Evolutionary conservation across 2,797 vertebrate genomes (phyloP).

Genomic region (Pseudochromis fuscus): DNA sequence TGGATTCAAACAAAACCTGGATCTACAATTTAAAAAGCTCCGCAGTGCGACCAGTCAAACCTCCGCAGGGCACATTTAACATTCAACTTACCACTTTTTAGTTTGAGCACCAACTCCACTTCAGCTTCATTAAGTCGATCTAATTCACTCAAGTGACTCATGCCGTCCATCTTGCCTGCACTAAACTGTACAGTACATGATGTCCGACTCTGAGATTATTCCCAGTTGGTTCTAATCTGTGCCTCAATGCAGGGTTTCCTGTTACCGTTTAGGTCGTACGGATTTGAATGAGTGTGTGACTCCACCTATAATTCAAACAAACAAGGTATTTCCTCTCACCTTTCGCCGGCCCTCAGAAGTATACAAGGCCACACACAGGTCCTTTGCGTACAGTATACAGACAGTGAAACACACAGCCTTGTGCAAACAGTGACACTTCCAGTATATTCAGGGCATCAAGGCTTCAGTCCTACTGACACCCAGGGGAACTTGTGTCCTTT

Average conservation of each 20-base stretch:
- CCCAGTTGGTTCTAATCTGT: constrained; percentile 25
- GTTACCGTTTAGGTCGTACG: constrained; percentile 1
- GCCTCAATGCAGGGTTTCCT: constrained; percentile 35
- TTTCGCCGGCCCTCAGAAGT: constrained; percentile 13
- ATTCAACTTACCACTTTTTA: neutral
- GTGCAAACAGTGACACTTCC: constrained; percentile 60
- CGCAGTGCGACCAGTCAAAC: too few species aligned
- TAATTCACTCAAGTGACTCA: constrained; percentile 23
- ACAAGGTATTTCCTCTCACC: constrained; percentile 4
- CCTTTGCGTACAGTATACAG: constrained; percentile 8
- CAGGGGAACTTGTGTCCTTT: constrained; percentile 82
- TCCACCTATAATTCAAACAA: too few species aligned
- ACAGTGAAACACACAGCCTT: constrained; percentile 23
- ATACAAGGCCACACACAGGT: neutral
- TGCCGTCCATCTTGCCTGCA: neutral
- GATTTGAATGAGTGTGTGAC: too few species aligned
- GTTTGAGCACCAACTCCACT: neutral
- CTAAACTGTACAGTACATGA: neutral
- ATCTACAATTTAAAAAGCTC: too few species aligned
- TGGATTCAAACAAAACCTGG: too few species aligned
- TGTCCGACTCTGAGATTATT: constrained; percentile 1
- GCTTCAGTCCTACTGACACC: constrained; percentile 70
- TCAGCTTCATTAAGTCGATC: constrained; percentile 1
- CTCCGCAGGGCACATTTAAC: too few species aligned
- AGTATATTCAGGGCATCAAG: constrained; percentile 64